These are phyloP conservation scores for Anguilla japonica DNA, from an alignment of 2,113 vertebrate genomes.

Conservation along the genomic window DNA sequence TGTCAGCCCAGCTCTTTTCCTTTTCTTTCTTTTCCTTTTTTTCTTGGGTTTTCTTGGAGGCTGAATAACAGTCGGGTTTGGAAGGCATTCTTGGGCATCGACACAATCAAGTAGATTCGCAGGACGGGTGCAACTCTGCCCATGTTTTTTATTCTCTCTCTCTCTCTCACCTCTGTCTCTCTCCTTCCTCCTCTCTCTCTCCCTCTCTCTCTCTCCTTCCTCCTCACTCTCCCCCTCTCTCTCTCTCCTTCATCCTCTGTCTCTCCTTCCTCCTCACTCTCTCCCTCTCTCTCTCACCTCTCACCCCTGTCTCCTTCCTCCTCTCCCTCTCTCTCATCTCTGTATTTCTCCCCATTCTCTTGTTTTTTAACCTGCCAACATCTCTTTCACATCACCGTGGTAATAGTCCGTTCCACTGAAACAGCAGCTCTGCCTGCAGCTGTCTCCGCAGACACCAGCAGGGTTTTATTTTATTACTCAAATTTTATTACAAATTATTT, in stretches of 20 bases:
- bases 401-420: neutral
- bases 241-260: neutral
- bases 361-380: neutral
- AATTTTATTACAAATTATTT: no score
- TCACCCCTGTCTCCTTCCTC: neutral
- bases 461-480: no score
- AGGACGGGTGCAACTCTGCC: neutral
- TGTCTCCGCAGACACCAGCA: neutral
- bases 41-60: neutral
- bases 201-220: neutral
- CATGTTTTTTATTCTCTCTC: neutral
- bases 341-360: neutral
- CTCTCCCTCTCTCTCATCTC: no score
- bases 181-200: neutral
- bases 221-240: no score
- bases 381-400: neutral
- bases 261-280: neutral
- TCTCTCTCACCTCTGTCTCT: neutral
- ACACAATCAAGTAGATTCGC: constrained; percentile 17
- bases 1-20: neutral
- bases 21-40: no score
- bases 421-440: neutral
- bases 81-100: neutral
- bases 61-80: neutral
- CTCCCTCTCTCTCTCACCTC: neutral